These are phyloP conservation scores for Collichthys lucidus DNA, from an alignment of 2,113 vertebrate genomes.

Conservation along the genomic window DNA sequence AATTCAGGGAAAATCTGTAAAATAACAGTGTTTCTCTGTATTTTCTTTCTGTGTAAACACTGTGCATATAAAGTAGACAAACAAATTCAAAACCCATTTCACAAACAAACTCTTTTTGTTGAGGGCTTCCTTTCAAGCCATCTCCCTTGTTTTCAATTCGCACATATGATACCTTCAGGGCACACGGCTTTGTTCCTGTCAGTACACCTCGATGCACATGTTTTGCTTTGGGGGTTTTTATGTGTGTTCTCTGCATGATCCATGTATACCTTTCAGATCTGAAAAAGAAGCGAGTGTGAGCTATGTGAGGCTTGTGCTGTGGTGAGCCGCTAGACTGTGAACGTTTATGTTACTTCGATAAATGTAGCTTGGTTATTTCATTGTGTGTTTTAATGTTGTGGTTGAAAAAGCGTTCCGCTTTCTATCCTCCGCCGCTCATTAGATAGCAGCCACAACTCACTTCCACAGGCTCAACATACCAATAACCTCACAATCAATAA, in stretches of 20 bases:
- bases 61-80: background rate
- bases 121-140: background rate
- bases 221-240: background rate
- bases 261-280: background rate
- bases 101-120: no score
- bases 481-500: background rate
- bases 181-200: no score
- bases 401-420: background rate
- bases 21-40: no score
- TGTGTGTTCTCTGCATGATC: background rate
- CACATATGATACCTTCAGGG: background rate
- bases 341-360: conserved; percentile 20
- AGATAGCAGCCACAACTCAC: background rate
- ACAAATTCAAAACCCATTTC: background rate
- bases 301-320: background rate
- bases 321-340: background rate
- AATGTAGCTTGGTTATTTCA: conserved; percentile 12
- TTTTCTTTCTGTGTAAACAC: no score
- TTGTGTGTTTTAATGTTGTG: background rate
- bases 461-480: background rate
- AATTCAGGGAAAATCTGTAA: no score
- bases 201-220: no score
- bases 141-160: background rate
- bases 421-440: background rate
- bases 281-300: no score